Percentiles rank a stretch among this genome's conserved stretches.
These are phyloP conservation scores for Drosophila lutescens DNA, from an alignment of 2,888 invertebrate species.

Conservation along the genomic window DNA sequence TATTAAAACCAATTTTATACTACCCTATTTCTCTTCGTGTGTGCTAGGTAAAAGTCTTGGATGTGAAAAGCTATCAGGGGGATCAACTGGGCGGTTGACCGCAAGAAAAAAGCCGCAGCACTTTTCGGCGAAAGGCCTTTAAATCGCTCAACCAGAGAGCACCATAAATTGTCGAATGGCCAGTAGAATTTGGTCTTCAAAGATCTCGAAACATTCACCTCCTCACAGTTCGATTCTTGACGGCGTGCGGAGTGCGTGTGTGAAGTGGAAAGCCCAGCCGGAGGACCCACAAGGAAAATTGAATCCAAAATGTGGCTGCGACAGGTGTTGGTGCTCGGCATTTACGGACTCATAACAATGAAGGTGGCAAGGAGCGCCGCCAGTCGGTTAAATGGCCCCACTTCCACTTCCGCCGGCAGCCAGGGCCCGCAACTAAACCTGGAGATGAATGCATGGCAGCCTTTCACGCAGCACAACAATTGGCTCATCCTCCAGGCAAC, in stretches of 20 bases:
- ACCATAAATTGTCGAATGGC: slow-evolving; percentile 69
- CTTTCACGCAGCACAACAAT: slow-evolving; percentile 66
- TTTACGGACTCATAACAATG: slow-evolving; percentile 49
- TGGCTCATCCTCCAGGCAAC: slow-evolving; percentile 77
- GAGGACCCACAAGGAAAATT: slow-evolving; percentile 10
- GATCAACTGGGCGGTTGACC: slow-evolving; percentile 39
- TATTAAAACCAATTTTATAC: not conserved
- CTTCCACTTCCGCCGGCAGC: slow-evolving; percentile 59
- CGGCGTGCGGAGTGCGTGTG: slow-evolving; percentile 49
- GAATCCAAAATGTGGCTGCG: slow-evolving; percentile 50
- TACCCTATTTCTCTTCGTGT: not conserved
- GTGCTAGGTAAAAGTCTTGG: slow-evolving; percentile 55
- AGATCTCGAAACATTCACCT: slow-evolving; percentile 31
- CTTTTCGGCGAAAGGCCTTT: slow-evolving; percentile 70
- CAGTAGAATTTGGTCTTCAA: slow-evolving; percentile 56
- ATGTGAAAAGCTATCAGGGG: slow-evolving; percentile 38
- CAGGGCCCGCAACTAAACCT: slow-evolving; percentile 46
- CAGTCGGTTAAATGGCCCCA: slow-evolving; percentile 56
- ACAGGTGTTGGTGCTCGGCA: slow-evolving; percentile 45
- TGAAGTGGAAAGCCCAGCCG: slow-evolving; percentile 1
- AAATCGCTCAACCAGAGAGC: slow-evolving; percentile 71
- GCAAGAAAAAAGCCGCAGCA: slow-evolving; percentile 42
- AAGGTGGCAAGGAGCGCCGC: slow-evolving; percentile 11
- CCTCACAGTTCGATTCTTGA: slow-evolving; percentile 67
- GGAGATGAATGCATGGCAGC: slow-evolving; percentile 72